Base-by-base conservation (phyloP, 2,888 invertebrate genomes). In the Carpatolechia fugitivella region DNA sequence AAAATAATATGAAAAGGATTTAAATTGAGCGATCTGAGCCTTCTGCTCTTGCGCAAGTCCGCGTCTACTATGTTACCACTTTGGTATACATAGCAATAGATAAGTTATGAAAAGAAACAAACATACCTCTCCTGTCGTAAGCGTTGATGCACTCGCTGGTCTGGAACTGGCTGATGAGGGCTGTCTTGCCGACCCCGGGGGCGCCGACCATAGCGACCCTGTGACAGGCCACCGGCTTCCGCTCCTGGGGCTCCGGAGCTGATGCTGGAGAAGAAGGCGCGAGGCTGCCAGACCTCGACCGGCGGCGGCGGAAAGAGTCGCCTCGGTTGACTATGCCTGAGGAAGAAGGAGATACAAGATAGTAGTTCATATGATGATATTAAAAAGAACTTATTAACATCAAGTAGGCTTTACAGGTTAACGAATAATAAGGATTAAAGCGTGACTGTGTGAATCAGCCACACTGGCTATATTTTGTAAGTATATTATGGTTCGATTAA, bases 91-190 rank as follows among this genome's bases (percentile, higher is more conserved):
- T n/a, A n/a, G n/a, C n/a, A n/a, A n/a, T n/a, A n/a, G n/a, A n/a
- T n/a, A n/a, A n/a, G n/a, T n/a, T n/a, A n/a, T n/a, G n/a, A n/a
- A n/a, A n/a, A n/a, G n/a, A n/a, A n/a, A n/a, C n/a, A n/a, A n/a
- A 73, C 79, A 65, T 10, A 85, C 96, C 96, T 91, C 94, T 92
- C 72, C 96, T 93, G 72, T 98, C 97, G 79, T 98, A 98, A 30
- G 97, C 97, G 77, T 98, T 97, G 74, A 97, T 97, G 79, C 97
- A 97, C 78, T 98, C 98, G 66, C 97, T 97, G 56, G 98, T 97
- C 92, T 96, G 96, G 75, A 98, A 96, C 85, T 97, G 97, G 70
- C 94, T 94, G 78, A 96, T 93, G 7, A 97, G 92, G 0, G 97
- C 95, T 0, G 95, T 94, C 84, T 97, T 97, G 52, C 97, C 97